Base-by-base conservation (phyloP, 2,113 vertebrate species). In the Forbesichthys papilliferus region DNA sequence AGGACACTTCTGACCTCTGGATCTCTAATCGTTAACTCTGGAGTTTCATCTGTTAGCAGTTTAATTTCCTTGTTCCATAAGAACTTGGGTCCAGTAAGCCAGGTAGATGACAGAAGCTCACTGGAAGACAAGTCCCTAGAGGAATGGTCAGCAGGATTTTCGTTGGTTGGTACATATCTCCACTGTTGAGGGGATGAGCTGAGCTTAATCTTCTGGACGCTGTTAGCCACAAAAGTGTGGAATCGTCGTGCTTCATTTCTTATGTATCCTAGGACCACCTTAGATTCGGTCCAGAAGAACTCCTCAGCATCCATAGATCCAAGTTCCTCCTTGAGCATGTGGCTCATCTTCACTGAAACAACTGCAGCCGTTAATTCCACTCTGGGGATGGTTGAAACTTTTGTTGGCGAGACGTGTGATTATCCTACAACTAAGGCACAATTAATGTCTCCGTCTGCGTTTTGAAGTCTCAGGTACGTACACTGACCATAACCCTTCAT, bases 221-320 rank as follows among this genome's bases (percentile, higher is more conserved):
- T 6, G 42, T 61, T 68, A 3, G 56, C 54, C 20, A 68, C 56
- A 20, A 57, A 68, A 20, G 66, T 68, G 18, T 66, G 64, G 46
- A 61, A 69, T 10, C 48, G 20, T 49, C 48, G 65, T 16, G 53
- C 52, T 18, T 67, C 36, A 10, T 56, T 61, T 2, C 51, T 33
- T 13, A 69, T 16, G 3, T 61, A 69, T 13, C 48, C 57, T 7
- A 52, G 11, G 48, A 68, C 27, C 18, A 36, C 55, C 5, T 74
- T 75, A 11, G 48, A 78, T 7, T 73, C 64, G 4, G 63, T 64
- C 56, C 75, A 77, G 12, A 73, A 48, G 3, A 64, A 73, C 13
- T 73, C 60, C 11, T 78, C 20, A 0, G 48, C 4, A 9, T 63
- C 46, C 5, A 9, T 18, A 63, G 7, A 48, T 48, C 7, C 47